Evolutionary conservation across 2,888 invertebrate genomes (phyloP), one percentile per base, ranked within the genome.

Genomic region (Drosophila mimica): DNA sequence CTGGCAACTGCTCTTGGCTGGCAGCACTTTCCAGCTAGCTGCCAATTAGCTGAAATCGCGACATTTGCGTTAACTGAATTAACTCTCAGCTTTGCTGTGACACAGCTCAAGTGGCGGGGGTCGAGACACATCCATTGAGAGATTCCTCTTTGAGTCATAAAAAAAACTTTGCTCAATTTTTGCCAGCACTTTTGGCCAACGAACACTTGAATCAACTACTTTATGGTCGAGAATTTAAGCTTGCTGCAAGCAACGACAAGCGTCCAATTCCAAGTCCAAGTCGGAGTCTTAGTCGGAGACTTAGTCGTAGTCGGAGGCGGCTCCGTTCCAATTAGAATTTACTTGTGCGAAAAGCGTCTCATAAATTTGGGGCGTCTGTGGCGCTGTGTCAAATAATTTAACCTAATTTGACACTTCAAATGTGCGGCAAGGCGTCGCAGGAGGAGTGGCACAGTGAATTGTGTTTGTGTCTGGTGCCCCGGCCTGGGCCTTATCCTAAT

Each of bases 391-490:
- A 91, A 90, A 89, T 90, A 90, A 90, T 92, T 89, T 91, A 91
- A 90, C 91, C 91, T 91, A 92, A 91, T 91, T 92, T 91, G 90
- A 85, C 91, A 92, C 83, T 88, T 88, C 81, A 86, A 83, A 82
- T 81, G 74, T 79, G 78, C 75, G 66, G 82, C 67, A 56, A 75
- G 54, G 8, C 8, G 6, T 7, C 2, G 28, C 0, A 20, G 33
- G 28, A 17, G 48, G 28, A 31, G n/a, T 25, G 28, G 8, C 38
- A 38, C 59, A 58, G 33, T 64, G 49, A 58, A 56, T 46, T 52
- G 52, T 67, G 54, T 61, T 59, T 74, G 78, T 73, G 76, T 25
- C 20, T 25, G 20, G 69, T 56, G 68, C 74, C 70, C 5, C 49
- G 9, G 28, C 28, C 17, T 49, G 17, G 71, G 82, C 65, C 71